These are phyloP conservation scores for Psittacula cyanocephala DNA, from an alignment of 2,113 vertebrate genomes.

Conservation along the genomic window DNA sequence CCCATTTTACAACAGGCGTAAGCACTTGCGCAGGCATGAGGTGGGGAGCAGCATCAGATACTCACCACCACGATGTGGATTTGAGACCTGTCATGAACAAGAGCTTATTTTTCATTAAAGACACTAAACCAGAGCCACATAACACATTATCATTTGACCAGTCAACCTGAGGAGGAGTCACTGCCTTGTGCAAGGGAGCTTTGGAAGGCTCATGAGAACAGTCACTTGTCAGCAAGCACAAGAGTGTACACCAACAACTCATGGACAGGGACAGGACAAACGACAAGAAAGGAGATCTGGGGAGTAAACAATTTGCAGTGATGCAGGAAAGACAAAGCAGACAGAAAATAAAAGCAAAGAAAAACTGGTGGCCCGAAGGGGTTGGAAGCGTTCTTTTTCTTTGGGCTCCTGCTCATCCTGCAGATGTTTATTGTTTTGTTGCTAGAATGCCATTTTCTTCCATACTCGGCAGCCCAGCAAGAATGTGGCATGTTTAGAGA, in stretches of 20 bases:
- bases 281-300: too few species aligned
- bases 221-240: neutral
- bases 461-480: neutral
- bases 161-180: neutral
- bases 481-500: neutral
- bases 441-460: neutral
- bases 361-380: neutral
- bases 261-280: neutral
- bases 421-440: neutral
- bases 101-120: neutral
- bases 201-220: neutral
- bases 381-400: neutral
- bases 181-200: neutral
- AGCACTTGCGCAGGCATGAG: neutral
- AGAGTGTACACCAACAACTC: neutral
- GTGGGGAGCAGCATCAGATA: neutral
- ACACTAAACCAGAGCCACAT: neutral
- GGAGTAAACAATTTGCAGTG: neutral
- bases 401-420: neutral
- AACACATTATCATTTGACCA: too few species aligned
- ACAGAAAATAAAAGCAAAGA: neutral
- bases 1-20: rapidly evolving
- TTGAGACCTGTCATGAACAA: neutral
- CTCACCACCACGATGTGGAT: neutral
- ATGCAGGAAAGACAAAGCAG: neutral